Evolutionary conservation across 2,888 invertebrate genomes (phyloP), one percentile per base, ranked within the genome.

Genomic region (Ophonus ardosiacus): DNA sequence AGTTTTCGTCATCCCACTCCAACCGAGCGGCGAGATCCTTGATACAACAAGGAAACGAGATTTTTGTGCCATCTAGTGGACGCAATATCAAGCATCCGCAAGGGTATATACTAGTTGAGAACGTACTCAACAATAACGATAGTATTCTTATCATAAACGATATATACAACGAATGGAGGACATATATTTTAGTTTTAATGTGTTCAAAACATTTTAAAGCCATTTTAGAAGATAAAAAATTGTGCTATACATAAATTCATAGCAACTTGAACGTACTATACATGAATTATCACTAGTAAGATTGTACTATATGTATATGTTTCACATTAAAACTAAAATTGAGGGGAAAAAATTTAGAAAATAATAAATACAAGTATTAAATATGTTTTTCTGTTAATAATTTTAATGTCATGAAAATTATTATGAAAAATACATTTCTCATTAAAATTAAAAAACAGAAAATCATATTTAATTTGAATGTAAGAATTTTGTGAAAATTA

Each of bases 1-100:
- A 63, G 71, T 80, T 76, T 74, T 81, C 81, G 81, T 81, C 74
- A 63, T 74, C 71, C 68, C 81, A 79, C 76, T 76, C 56, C 76
- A 56, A 43, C 81, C 71, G 79, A 56, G 59, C 82, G 63, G 80
- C 84, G 61, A 65, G 81, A 59, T 86, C 86, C 81, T 84, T 86
- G 86, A 86, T 85, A 86, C 78, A 86, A 86, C 85, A 86, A 86
- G 84, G 86, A 86, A 81, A 86, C 86, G 84, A 86, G 84, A 86
- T 84, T 84, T 81, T 84, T 65, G 83, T 84, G 86, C 86, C 82
- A 82, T 74, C 82, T 82, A 82, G 59, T 24, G 82, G 82, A 82
- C 82, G 57, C 57, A 56, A 71, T 57, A n/a, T n/a, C 57, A 68
- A 71, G 40, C 82, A 56, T 82, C 82, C 82, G 59, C 7, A 18